Conservation (phyloP, 92 coral and sea anemone genomes). For the Umimayanthus kanabou region DNA sequence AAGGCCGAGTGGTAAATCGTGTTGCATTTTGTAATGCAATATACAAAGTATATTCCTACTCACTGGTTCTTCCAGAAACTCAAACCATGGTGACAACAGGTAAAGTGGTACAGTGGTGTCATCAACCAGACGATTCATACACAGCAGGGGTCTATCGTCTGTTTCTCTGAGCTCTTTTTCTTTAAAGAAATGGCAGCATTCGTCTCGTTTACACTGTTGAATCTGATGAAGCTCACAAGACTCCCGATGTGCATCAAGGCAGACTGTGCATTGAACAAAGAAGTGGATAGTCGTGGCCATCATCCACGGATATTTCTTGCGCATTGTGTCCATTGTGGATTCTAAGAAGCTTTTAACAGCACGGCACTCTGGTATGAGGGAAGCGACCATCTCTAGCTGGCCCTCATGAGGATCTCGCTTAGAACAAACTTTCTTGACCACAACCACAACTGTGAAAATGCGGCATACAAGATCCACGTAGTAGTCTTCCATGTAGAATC, state of each 20-base stretch:
- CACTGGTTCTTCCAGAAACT: too few species aligned
- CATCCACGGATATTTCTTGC: constrained; percentile 55
- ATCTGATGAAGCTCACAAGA: not conserved
- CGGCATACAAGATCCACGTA: constrained; percentile 36
- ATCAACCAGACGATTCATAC: too few species aligned
- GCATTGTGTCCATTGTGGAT: constrained; percentile 40
- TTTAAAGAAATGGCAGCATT: not conserved
- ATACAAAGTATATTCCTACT: too few species aligned
- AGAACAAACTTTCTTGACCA: not conserved
- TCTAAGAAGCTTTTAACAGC: not conserved
- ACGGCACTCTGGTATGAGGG: not conserved
- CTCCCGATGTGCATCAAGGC: not conserved
- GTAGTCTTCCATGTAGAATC: constrained; percentile 48
- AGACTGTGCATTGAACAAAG: constrained; percentile 53
- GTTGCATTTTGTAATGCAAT: too few species aligned
- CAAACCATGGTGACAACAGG: too few species aligned
- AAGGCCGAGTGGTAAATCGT: too few species aligned
- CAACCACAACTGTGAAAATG: not conserved
- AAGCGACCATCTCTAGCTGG: not conserved
- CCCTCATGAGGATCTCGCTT: not conserved
- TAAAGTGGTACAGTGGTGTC: too few species aligned
- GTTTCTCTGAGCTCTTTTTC: not conserved
- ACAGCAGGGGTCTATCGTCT: not conserved
- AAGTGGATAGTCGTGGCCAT: constrained; percentile 22
- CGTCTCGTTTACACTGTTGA: not conserved